Conservation (phyloP, 2,888 invertebrate species). For the Cremastinae sp. region DNA sequence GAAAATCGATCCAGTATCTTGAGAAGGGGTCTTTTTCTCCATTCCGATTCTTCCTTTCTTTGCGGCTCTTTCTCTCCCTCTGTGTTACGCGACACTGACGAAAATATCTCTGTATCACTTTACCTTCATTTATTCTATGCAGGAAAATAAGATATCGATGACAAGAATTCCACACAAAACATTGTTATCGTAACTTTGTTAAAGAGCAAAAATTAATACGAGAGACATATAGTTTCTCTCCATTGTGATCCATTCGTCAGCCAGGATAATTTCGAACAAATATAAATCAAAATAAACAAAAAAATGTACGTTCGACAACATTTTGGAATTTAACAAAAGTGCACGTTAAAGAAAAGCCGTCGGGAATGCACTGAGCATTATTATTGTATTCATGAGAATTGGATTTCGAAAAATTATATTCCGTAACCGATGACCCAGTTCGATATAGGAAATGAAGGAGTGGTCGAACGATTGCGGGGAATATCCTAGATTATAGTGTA, state of each 20-base stretch:
- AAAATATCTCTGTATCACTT: neutral
- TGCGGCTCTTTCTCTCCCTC: neutral
- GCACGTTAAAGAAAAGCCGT: too few relatives aligned
- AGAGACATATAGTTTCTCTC: too few relatives aligned
- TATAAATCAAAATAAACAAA: too few relatives aligned
- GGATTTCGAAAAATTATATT: constrained; percentile 61
- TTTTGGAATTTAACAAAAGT: too few relatives aligned
- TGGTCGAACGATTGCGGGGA: constrained; percentile 50
- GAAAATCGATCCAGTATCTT: constrained; percentile 47
- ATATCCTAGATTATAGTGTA: constrained; percentile 52
- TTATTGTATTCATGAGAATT: constrained; percentile 59
- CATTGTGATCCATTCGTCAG: too few relatives aligned
- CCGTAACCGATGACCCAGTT: constrained; percentile 58
- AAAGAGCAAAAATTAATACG: too few relatives aligned
- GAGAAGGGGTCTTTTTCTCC: constrained; percentile 23
- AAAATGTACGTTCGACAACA: too few relatives aligned
- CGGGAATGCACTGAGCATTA: too few relatives aligned
- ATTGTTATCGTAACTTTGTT: too few relatives aligned
- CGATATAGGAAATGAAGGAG: constrained; percentile 59
- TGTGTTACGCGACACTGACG: neutral
- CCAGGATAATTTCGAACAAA: too few relatives aligned
- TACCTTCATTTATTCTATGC: neutral
- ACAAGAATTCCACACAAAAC: too few relatives aligned
- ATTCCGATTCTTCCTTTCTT: neutral
- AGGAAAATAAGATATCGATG: too few relatives aligned